Evolutionary conservation across 1,140 invertebrate species (phyloP), one percentile per base, ranked within the genome.

Genomic region (Temnothorax curvispinosus): DNA sequence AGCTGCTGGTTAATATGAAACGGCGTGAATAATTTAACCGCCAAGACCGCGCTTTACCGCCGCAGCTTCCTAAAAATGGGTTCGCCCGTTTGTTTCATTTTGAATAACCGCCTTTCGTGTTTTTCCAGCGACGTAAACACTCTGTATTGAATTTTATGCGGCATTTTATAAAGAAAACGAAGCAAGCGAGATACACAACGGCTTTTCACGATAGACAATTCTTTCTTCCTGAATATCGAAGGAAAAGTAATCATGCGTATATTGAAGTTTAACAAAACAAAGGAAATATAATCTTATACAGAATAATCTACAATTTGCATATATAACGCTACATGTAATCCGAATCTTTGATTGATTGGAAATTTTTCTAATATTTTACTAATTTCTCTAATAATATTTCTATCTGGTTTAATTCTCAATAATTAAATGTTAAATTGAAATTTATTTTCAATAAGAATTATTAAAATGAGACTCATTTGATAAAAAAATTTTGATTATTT

Each of bases 21-120:
- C 38, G 56, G n/a, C 54, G 54, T 41, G 80, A 84, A 84, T 84
- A 74, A 84, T 74, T 81, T 58, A 62, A 47, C 11, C 67, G 67
- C 67, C 21, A 47, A 72, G 11, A 3, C 32, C 62, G n/a, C 11
- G 38, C 18, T 58, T 58, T 58, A 35, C n/a, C 18, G 11, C 65
- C 41, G 77, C 35, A 35, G 47, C 41, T 32, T 58, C 27, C 67
- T 82, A 82, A 82, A 82, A 82, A 72, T 74, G 18, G 35, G 8
- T 47, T 11, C 41, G 52, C 18, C 44, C 38, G 18, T 74, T 82
- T 74, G 21, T 82, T 82, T 38, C 38, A 47, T 47, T 82, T 82
- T 74, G 9, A 54, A 82, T 47, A 82, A 72, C 41, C 54, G 18
- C 18, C 52, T 47, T 44, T 38, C 15, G 15, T 27, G 27, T 27